Percentiles rank a stretch among this genome's conserved stretches.
These are phyloP conservation scores for Leiothrix lutea DNA, from an alignment of 2,113 vertebrate genomes.

Conservation along the genomic window DNA sequence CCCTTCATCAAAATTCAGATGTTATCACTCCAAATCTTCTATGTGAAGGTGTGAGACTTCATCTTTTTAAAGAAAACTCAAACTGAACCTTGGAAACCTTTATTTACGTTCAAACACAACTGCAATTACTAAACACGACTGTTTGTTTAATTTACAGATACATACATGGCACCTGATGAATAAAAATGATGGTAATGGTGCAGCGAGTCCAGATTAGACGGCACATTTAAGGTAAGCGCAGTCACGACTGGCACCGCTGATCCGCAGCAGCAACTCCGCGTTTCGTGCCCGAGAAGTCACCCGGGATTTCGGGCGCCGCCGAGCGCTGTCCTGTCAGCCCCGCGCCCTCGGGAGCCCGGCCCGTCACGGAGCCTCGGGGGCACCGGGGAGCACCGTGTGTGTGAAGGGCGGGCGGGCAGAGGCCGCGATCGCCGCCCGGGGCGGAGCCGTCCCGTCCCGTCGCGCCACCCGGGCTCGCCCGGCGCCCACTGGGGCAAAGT, in stretches of 20 bases:
- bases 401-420: not conserved
- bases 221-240: not conserved
- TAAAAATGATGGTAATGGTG: no score
- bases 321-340: not conserved
- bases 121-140: not conserved
- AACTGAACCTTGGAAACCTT: not conserved
- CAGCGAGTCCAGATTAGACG: not conserved
- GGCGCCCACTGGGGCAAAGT: no score
- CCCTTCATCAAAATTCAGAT: not conserved
- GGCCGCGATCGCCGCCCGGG: not conserved
- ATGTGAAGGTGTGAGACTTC: not conserved
- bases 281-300: not conserved
- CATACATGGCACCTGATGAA: accelerated
- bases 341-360: not conserved
- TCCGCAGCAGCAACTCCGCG: not conserved
- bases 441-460: not conserved
- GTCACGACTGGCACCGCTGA: accelerated
- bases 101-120: not conserved
- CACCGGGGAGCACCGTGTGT: not conserved
- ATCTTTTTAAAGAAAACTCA: not conserved
- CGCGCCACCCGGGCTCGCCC: no score
- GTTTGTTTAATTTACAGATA: not conserved
- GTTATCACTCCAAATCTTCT: not conserved
- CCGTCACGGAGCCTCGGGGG: not conserved
- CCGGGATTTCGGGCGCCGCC: not conserved